Evolutionary conservation across 2,113 vertebrate species (phyloP).

Genomic region (Limnothrissa miodon): DNA sequence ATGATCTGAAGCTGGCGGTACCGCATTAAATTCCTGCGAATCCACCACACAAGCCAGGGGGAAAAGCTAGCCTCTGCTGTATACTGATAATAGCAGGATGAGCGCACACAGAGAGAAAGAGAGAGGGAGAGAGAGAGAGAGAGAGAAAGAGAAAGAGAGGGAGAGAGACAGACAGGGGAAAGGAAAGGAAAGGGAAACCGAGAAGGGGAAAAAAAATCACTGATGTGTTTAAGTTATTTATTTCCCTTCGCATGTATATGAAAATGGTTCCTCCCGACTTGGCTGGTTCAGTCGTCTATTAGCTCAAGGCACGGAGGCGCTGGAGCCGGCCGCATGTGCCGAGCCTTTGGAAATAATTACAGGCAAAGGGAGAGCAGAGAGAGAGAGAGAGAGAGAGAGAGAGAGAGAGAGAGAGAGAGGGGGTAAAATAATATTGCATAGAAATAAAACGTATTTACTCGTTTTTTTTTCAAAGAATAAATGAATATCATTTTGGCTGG

Average conservation of each 20-base stretch:
- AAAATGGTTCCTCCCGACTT: conserved; percentile 43
- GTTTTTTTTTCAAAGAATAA: conserved; percentile 35
- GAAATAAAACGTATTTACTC: conserved; percentile 36
- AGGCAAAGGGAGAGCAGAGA: conserved; percentile 36
- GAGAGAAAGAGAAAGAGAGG: conserved; percentile 29
- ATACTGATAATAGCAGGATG: conserved; percentile 61
- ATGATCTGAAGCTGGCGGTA: conserved; percentile 43
- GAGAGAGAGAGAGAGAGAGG: background rate
- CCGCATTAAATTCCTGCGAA: conserved; percentile 59
- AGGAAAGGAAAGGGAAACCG: background rate
- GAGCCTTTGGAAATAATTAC: conserved; percentile 50
- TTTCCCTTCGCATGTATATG: conserved; percentile 42
- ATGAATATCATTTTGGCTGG: conserved; percentile 42
- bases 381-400: conserved; percentile 51
- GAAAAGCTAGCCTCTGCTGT: conserved; percentile 49
- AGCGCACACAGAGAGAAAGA: conserved; percentile 17
- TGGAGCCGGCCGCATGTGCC: conserved; percentile 26
- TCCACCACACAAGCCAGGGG: conserved; percentile 44
- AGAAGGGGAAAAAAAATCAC: conserved; percentile 45
- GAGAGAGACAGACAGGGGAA: background rate
- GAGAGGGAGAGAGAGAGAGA: background rate
- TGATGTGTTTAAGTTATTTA: conserved; percentile 54
- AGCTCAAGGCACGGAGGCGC: conserved; percentile 42
- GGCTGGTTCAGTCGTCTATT: conserved; percentile 37
- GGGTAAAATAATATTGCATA: background rate